These are phyloP conservation scores for Mactra quadrangularis DNA, from an alignment of 1,140 invertebrate genomes.

Conservation along the genomic window DNA sequence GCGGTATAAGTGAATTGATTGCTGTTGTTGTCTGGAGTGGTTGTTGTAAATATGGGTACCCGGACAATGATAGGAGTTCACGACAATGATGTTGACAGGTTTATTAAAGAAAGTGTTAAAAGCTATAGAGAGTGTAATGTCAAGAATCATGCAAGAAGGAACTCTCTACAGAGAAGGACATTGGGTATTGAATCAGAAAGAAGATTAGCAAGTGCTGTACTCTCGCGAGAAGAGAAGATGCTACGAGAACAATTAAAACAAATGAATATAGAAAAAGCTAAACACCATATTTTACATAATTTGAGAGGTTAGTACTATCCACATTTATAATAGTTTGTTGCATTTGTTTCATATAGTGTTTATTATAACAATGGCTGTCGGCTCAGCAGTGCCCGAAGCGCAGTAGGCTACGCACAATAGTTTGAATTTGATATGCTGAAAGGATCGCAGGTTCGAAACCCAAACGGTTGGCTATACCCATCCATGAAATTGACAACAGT, in stretches of 20 bases:
- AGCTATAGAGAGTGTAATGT: constrained; percentile 70
- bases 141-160: constrained; percentile 70
- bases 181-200: constrained; percentile 69
- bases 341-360: too few species aligned
- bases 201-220: constrained; percentile 60
- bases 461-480: too few species aligned
- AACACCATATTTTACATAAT: constrained; percentile 46
- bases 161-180: constrained; percentile 73
- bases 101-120: constrained; percentile 69
- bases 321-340: too few species aligned
- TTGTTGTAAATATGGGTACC: neutral
- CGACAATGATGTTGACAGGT: constrained; percentile 63
- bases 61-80: neutral
- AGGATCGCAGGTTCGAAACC: too few species aligned
- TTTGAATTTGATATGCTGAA: too few species aligned
- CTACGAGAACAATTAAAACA: constrained; percentile 66
- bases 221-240: constrained; percentile 68
- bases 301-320: constrained; percentile 62
- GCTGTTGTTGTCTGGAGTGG: too few species aligned
- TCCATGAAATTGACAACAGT: too few species aligned
- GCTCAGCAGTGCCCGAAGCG: too few species aligned
- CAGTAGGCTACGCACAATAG: too few species aligned
- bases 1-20: too few species aligned
- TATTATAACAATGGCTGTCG: too few species aligned
- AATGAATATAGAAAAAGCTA: constrained; percentile 71